Evolutionary conservation across 2,113 vertebrate species (phyloP).

Genomic region (Ictalurus punctatus): DNA sequence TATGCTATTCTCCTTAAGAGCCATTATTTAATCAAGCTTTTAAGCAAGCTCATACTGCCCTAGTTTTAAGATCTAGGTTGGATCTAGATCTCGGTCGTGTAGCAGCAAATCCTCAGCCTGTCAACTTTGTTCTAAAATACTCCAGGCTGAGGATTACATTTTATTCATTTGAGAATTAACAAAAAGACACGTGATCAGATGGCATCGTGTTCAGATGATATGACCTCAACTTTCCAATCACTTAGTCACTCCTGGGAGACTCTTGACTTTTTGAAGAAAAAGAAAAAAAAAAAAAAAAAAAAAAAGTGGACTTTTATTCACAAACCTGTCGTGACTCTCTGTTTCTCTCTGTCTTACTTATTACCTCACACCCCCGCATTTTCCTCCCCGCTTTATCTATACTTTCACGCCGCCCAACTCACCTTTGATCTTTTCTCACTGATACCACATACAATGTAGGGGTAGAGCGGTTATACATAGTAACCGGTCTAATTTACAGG

Average conservation of each 20-base stretch:
- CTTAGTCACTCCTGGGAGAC: conserved; percentile 24
- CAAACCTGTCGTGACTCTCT: neutral
- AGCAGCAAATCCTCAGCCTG: neutral
- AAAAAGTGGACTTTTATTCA: conserved; percentile 8
- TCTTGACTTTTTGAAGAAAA: conserved; percentile 8
- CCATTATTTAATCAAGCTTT: conserved; percentile 17
- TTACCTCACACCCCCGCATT: conserved; percentile 34
- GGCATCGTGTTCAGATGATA: neutral
- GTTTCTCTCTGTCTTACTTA: conserved; percentile 24
- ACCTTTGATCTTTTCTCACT: conserved; percentile 33
- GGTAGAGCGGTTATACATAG: conserved; percentile 33
- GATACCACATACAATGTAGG: conserved; percentile 24
- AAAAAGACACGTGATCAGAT: neutral
- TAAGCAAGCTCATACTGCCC: neutral
- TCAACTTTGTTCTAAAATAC: neutral
- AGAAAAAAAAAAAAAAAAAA: no score
- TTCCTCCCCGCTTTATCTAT: conserved; percentile 27
- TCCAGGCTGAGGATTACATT: neutral
- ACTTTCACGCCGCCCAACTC: conserved; percentile 21
- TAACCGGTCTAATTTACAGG: conserved; percentile 46
- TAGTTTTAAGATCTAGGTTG: neutral
- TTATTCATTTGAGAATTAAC: neutral
- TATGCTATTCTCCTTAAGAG: conserved; percentile 7
- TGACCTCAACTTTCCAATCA: conserved; percentile 2
- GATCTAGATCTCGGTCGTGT: neutral